Percentiles rank a stretch among this genome's conserved stretches.
Conservation (phyloP, 1,140 invertebrate genomes). For the Wasmannia auropunctata region DNA sequence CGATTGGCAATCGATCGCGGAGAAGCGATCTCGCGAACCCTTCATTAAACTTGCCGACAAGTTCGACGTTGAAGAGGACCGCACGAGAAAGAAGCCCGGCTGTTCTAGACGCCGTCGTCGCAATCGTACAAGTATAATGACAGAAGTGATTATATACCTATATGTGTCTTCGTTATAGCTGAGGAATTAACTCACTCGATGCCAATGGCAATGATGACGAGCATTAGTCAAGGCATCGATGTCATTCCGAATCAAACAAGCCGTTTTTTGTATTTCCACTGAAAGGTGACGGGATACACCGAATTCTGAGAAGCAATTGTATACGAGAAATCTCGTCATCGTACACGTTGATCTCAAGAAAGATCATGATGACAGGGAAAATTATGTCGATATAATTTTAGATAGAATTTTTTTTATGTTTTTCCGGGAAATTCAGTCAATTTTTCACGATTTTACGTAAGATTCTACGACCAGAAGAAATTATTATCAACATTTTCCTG, state of each 20-base stretch:
- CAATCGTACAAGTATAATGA: neutral
- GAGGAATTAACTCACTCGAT: neutral
- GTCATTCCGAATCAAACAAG: neutral
- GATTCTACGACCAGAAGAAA: neutral
- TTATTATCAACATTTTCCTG: neutral
- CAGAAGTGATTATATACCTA: neutral
- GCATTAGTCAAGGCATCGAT: neutral
- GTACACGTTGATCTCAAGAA: neutral
- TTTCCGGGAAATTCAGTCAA: conserved; percentile 16
- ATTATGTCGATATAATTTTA: neutral
- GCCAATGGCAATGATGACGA: neutral
- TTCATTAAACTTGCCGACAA: neutral
- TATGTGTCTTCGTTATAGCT: neutral
- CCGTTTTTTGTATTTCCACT: neutral
- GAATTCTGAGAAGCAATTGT: neutral
- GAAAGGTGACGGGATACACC: neutral
- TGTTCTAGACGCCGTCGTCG: neutral
- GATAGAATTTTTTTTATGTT: neutral
- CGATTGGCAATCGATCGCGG: neutral
- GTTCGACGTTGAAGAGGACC: neutral
- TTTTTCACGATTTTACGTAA: neutral
- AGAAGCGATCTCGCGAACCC: neutral
- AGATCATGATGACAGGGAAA: neutral
- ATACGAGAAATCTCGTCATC: conserved; percentile 7
- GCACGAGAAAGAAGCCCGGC: neutral